Conservation (phyloP, 2,113 vertebrate genomes). For the Trogon surrucura region DNA sequence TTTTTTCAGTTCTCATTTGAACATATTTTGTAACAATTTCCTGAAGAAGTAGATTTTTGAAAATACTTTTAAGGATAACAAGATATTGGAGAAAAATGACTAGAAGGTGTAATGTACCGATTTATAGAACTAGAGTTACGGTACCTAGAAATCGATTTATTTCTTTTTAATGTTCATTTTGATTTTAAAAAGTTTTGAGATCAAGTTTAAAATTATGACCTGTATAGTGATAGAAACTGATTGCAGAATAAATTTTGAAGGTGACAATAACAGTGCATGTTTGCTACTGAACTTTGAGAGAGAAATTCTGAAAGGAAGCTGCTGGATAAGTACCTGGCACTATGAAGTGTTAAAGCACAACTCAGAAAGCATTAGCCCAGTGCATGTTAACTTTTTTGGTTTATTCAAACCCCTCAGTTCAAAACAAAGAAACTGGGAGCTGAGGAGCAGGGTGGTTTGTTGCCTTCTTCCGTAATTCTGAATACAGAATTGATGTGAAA, state of each 20-base stretch:
- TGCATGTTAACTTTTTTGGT: constrained; percentile 1
- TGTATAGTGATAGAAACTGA: neutral
- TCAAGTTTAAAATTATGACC: neutral
- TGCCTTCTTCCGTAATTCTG: neutral
- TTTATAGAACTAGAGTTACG: neutral
- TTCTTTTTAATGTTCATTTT: neutral
- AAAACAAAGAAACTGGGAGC: neutral
- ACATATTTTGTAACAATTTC: neutral
- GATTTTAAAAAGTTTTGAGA: neutral
- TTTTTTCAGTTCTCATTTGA: neutral
- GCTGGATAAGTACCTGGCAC: neutral
- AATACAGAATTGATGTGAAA: neutral
- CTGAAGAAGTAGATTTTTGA: neutral
- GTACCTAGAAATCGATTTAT: neutral
- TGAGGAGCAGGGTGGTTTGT: neutral
- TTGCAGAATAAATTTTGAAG: neutral
- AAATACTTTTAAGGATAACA: neutral
- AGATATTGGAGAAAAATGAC: neutral
- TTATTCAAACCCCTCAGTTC: constrained; percentile 1
- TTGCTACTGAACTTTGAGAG: neutral
- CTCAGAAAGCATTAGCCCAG: neutral
- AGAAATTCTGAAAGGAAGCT: constrained; percentile 16
- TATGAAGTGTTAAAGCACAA: constrained; percentile 7
- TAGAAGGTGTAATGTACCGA: neutral
- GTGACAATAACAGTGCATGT: neutral